A percentile compares a stretch with the other conserved stretches of the same genome.
Evolutionary conservation across 2,888 invertebrate species (phyloP).

Genomic region (Callimorpha dominula): DNA sequence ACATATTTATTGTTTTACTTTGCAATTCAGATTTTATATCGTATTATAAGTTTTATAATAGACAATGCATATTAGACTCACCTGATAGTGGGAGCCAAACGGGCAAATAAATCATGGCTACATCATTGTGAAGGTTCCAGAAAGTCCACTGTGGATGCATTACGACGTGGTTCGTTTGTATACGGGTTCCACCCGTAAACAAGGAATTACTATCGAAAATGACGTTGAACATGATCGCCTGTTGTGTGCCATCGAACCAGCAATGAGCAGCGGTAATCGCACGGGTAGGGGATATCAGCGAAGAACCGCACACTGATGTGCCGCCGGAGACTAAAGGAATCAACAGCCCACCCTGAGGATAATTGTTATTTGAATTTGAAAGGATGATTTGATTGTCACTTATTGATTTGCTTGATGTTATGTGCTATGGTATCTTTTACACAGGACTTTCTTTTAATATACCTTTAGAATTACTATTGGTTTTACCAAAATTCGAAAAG

Average conservation of each 20-base stretch:
- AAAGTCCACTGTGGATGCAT: slow-evolving; percentile 51
- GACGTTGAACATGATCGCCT: slow-evolving; percentile 59
- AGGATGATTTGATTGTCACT: too few relatives aligned
- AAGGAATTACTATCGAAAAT: slow-evolving; percentile 57
- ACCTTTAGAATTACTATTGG: too few relatives aligned
- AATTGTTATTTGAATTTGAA: neutral
- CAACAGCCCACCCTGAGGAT: slow-evolving; percentile 52
- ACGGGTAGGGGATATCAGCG: slow-evolving; percentile 52
- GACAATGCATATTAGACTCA: slow-evolving; percentile 28
- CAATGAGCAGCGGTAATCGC: slow-evolving; percentile 61
- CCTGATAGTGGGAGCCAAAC: slow-evolving; percentile 30
- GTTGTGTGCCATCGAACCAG: slow-evolving; percentile 57
- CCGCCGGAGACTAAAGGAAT: slow-evolving; percentile 52
- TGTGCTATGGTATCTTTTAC: too few relatives aligned
- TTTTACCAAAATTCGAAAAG: too few relatives aligned
- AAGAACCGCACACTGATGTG: slow-evolving; percentile 56
- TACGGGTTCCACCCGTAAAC: slow-evolving; percentile 53
- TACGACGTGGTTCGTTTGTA: slow-evolving; percentile 47
- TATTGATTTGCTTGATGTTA: too few relatives aligned
- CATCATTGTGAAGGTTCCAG: slow-evolving; percentile 51
- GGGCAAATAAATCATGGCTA: slow-evolving; percentile 54
- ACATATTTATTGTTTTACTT: too few relatives aligned
- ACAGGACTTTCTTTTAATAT: too few relatives aligned
- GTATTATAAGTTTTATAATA: too few relatives aligned
- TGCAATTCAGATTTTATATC: too few relatives aligned